phyloP scores from a whole-genome alignment of 2,797 vertebrate species.

The Characodon lateralis region DNA sequence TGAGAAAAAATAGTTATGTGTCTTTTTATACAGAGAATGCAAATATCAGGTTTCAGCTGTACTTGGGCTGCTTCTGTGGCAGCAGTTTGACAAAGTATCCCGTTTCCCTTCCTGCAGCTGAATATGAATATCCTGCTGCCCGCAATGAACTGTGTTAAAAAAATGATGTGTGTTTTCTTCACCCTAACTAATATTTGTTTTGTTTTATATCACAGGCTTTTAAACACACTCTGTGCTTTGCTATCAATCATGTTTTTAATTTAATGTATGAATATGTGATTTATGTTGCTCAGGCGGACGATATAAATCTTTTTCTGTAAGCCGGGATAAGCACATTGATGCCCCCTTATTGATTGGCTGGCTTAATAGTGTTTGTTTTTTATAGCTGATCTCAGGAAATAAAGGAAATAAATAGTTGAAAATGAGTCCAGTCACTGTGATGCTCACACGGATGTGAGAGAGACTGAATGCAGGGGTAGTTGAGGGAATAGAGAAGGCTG shows the following conservation, averaged over 20 bases:
- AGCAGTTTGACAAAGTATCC: constrained; percentile 28
- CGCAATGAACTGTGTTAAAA: constrained; percentile 57
- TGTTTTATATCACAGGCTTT: constrained; percentile 60
- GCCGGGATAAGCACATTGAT: constrained; percentile 73
- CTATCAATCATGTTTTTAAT: constrained; percentile 85
- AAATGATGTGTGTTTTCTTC: constrained; percentile 63
- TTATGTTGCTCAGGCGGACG: constrained; percentile 78
- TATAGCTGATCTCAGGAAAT: constrained; percentile 86
- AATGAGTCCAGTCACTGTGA: constrained; percentile 71
- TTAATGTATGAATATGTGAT: constrained; percentile 87
- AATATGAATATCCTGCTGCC: constrained; percentile 33
- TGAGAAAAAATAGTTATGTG: background rate
- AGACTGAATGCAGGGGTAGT: constrained; percentile 38
- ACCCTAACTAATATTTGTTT: constrained; percentile 65
- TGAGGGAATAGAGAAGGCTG: constrained; percentile 15
- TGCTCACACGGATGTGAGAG: constrained; percentile 43
- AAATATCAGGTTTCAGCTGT: background rate
- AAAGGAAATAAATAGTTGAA: constrained; percentile 82
- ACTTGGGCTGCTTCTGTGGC: constrained; percentile 31
- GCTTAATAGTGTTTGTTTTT: constrained; percentile 87
- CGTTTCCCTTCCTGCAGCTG: constrained; percentile 23
- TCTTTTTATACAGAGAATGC: background rate
- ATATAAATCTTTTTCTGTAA: constrained; percentile 83
- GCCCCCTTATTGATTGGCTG: constrained; percentile 83
- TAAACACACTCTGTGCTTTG: constrained; percentile 61